Evolutionary conservation across 1,140 invertebrate genomes (phyloP).

Genomic region (Archegozetes longisetosus): DNA sequence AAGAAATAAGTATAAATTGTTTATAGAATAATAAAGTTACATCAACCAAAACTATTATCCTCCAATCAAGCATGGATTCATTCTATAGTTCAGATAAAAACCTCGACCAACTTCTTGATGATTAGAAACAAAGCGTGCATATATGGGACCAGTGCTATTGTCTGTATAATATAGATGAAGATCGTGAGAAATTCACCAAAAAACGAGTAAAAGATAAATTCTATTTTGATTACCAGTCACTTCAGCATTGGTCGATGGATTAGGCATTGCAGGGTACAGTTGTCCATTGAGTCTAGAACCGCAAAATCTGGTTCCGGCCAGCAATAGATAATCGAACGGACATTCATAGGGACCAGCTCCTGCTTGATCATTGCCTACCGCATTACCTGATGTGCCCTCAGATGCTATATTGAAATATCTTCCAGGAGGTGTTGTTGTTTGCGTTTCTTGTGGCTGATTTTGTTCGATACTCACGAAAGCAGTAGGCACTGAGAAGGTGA

Average conservation of each 20-base stretch:
- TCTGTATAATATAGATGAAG: not conserved
- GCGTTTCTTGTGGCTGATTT: not conserved
- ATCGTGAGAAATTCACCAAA: not conserved
- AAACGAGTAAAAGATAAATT: not conserved
- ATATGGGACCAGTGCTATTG: conserved; percentile 13
- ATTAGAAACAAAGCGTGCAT: conserved; percentile 8
- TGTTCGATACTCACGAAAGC: not conserved
- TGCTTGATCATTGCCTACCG: conserved; percentile 39
- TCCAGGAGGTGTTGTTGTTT: not conserved
- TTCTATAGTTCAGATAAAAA: conserved; percentile 11
- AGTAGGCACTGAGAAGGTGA: conserved; percentile 34
- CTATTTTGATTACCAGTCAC: conserved; percentile 5
- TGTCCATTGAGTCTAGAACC: conserved; percentile 47
- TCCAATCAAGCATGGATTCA: conserved; percentile 11
- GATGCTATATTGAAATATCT: conserved; percentile 5
- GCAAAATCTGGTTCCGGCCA: conserved; percentile 47
- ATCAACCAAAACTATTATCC: too few species aligned
- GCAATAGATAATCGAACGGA: conserved; percentile 48
- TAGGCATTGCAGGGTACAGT: not conserved
- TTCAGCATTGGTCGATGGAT: conserved; percentile 1
- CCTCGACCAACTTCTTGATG: conserved; percentile 2
- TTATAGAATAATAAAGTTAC: too few species aligned
- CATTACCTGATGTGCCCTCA: conserved; percentile 30
- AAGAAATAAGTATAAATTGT: too few species aligned
- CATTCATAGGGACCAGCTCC: conserved; percentile 52